Base-by-base conservation (phyloP, 1,140 invertebrate genomes). In the Battus philenor region DNA sequence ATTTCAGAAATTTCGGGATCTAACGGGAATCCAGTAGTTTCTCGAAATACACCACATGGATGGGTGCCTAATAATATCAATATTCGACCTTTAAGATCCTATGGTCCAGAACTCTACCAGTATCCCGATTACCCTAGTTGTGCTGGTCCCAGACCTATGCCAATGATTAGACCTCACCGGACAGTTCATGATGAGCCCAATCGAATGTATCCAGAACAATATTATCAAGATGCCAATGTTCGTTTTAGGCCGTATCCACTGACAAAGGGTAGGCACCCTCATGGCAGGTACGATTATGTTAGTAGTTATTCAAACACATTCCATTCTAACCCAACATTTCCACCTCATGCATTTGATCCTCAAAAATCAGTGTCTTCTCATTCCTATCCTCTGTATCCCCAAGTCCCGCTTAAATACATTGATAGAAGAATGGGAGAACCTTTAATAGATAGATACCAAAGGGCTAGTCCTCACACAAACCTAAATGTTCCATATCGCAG, bases 251-350 rank as follows among this genome's bases (percentile, higher is more conserved):
- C 84, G 20, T 86, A 86, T 52, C 72, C 81, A 51, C 50, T 56
- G 34, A 20, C 63, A 10, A 83, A 83, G 46, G 79, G 81, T 27
- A 59, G 72, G 32, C 73, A 67, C 59, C 65, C 60, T 31, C 76
- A 72, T 49, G 16, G 59, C 59, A 85, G 79, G 72, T 83, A 85
- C 81, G 79, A 85, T 43, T 81, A 80, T 73, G 50, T 74, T 54
- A 57, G 44, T 73, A 82, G 77, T 60, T 81, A 71, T 54, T 44
- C 68, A 30, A 76, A 68, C 62, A 53, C 67, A 49, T 79, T 70
- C 52, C 71, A 79, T 54, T 59, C 70, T 38, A 60, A 66, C 27
- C 49, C 58, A 26, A 47, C 60, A 34, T 69, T 67, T 29, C 59
- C 66, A 39, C 53, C 72, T 36, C 74, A 74, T 57, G 81, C 78